Percentiles rank a stretch among this genome's conserved stretches.
Evolutionary conservation across 2,888 invertebrate genomes (phyloP).

Genomic region (Gortyna flavago): DNA sequence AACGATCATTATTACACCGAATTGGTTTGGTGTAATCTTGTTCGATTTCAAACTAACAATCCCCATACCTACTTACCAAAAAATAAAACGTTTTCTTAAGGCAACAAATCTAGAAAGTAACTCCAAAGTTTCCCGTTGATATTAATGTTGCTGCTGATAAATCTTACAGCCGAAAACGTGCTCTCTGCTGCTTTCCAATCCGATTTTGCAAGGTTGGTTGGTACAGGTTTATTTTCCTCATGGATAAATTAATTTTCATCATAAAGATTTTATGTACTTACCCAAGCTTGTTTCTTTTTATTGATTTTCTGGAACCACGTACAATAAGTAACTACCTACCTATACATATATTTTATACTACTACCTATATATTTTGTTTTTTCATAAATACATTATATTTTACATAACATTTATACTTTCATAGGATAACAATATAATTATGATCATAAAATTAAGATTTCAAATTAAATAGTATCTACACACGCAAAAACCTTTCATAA

Average conservation of each 20-base stretch:
- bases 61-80: background rate
- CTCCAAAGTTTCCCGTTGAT: constrained; percentile 25
- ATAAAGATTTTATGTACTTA: background rate
- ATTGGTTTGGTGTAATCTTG: constrained; percentile 27
- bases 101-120: constrained; percentile 1
- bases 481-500: background rate
- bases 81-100: constrained; percentile 27
- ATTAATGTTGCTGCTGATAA: constrained; percentile 34
- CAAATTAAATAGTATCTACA: background rate
- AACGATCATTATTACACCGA: constrained; percentile 52
- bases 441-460: too few species aligned
- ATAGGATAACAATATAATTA: background rate
- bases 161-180: constrained; percentile 6
- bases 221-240: constrained; percentile 12
- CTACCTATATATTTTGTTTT: background rate
- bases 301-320: background rate
- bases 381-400: background rate
- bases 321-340: background rate
- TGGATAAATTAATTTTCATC: background rate
- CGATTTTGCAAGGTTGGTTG: background rate
- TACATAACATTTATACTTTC: background rate
- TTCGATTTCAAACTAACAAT: constrained; percentile 20
- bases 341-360: too few species aligned
- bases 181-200: constrained; percentile 6
- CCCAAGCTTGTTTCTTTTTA: background rate